phyloP scores from a whole-genome alignment of 2,797 vertebrate species.

The Anas bernieri region DNA sequence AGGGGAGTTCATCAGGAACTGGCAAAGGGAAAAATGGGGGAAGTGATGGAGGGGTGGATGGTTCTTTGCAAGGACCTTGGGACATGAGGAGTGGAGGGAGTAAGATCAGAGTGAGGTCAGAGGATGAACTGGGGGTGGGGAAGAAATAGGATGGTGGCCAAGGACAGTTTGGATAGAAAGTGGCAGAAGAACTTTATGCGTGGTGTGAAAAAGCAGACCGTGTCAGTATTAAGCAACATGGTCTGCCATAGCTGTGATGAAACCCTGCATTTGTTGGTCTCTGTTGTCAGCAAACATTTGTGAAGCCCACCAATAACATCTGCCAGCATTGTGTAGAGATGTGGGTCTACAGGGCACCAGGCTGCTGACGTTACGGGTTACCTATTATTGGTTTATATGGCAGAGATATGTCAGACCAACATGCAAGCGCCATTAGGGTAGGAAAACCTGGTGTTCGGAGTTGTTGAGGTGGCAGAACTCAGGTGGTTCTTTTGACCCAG shows the following conservation, averaged over 20 bases:
- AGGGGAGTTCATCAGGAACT: background rate
- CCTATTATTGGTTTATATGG: background rate
- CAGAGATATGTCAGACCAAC: background rate
- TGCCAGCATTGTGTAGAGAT: background rate
- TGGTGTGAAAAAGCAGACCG: background rate
- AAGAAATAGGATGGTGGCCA: background rate
- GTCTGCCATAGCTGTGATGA: background rate
- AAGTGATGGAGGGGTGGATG: background rate
- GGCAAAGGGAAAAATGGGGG: background rate
- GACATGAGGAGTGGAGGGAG: background rate
- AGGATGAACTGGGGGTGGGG: background rate
- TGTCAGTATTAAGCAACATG: background rate
- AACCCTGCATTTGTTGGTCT: background rate
- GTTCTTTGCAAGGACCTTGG: background rate
- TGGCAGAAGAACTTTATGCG: background rate
- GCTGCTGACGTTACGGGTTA: fast-evolving
- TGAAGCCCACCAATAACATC: background rate
- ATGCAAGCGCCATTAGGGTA: background rate
- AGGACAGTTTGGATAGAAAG: background rate
- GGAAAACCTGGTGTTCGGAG: background rate
- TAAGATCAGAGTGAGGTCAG: background rate
- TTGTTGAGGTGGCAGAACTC: background rate
- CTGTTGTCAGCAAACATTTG: background rate
- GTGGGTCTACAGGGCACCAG: background rate
- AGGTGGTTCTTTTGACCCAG: background rate